Evolutionary conservation across 2,797 vertebrate species (phyloP).

Genomic region (Amblyopsis hoosieri): DNA sequence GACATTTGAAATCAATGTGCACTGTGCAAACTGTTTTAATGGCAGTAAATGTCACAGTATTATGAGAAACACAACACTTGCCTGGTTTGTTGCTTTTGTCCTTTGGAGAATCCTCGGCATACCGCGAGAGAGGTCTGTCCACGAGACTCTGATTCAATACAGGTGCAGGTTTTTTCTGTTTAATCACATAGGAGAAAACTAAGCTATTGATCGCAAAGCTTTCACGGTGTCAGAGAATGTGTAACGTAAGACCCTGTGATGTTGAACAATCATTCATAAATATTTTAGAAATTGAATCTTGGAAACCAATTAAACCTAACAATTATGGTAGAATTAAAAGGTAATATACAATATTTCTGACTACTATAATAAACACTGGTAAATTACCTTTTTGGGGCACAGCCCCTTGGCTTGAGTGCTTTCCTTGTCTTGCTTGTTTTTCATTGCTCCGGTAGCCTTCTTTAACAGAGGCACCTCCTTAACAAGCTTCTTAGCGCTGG

Average conservation of each 20-base stretch:
- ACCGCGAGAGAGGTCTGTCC: slow-evolving; percentile 46
- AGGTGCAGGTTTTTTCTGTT: slow-evolving; percentile 75
- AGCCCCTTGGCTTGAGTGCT: slow-evolving; percentile 53
- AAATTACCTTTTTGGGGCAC: slow-evolving; percentile 75
- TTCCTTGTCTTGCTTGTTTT: slow-evolving; percentile 70
- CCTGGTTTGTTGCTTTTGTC: slow-evolving; percentile 68
- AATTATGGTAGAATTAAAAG: neutral
- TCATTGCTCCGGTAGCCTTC: slow-evolving; percentile 27
- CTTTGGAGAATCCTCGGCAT: slow-evolving; percentile 49
- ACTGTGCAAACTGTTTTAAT: slow-evolving; percentile 7
- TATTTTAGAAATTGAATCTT: neutral
- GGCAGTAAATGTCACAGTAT: slow-evolving; percentile 14
- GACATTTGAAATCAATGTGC: slow-evolving; percentile 5
- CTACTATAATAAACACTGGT: neutral
- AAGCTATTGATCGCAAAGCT: slow-evolving; percentile 51
- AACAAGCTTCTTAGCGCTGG: slow-evolving; percentile 60
- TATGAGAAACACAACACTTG: slow-evolving; percentile 37
- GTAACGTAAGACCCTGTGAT: slow-evolving; percentile 12
- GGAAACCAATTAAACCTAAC: slow-evolving; percentile 2
- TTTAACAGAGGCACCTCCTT: slow-evolving; percentile 59
- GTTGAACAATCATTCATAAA: slow-evolving; percentile 26
- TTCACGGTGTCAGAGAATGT: slow-evolving; percentile 29
- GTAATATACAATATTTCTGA: slow-evolving; percentile 2
- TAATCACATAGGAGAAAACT: slow-evolving; percentile 48
- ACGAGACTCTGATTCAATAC: slow-evolving; percentile 54